Evolutionary conservation across 2,888 invertebrate species (phyloP).

Genomic region (Pegoplata infirma): DNA sequence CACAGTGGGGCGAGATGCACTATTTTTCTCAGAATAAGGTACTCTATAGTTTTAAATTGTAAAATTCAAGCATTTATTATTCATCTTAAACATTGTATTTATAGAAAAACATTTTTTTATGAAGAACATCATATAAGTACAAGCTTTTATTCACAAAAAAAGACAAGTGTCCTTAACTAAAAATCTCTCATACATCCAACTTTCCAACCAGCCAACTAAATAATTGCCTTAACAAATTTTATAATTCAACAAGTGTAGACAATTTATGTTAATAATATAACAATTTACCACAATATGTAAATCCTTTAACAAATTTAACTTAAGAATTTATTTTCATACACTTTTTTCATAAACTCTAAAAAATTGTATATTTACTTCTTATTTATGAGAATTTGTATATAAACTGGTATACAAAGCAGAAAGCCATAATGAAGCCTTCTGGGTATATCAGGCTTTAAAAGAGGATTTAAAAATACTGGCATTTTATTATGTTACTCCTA

Average conservation of each 20-base stretch:
- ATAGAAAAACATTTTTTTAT: no score
- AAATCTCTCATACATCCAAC: not conserved
- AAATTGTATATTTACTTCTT: conserved; percentile 55
- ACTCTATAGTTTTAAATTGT: no score
- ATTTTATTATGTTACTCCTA: conserved; percentile 55
- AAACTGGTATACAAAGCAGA: conserved; percentile 5
- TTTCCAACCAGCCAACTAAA: not conserved
- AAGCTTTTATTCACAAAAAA: no score
- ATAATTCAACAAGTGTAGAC: conserved; percentile 15
- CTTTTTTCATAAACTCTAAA: conserved; percentile 27
- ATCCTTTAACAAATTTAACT: conserved; percentile 57
- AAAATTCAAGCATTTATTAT: no score
- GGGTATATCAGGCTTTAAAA: conserved; percentile 57
- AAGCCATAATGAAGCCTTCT: conserved; percentile 54
- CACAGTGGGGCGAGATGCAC: no score
- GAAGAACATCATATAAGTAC: no score
- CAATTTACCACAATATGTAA: conserved; percentile 60
- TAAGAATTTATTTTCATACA: conserved; percentile 20
- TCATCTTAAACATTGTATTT: no score
- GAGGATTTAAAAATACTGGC: conserved; percentile 52
- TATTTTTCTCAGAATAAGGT: no score
- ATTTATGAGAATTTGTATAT: conserved; percentile 51
- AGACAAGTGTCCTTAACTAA: no score
- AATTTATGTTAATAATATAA: conserved; percentile 56
- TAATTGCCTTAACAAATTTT: conserved; percentile 2